phyloP scores from a whole-genome alignment of 1,140 invertebrate genomes.

The Vanessa atalanta region DNA sequence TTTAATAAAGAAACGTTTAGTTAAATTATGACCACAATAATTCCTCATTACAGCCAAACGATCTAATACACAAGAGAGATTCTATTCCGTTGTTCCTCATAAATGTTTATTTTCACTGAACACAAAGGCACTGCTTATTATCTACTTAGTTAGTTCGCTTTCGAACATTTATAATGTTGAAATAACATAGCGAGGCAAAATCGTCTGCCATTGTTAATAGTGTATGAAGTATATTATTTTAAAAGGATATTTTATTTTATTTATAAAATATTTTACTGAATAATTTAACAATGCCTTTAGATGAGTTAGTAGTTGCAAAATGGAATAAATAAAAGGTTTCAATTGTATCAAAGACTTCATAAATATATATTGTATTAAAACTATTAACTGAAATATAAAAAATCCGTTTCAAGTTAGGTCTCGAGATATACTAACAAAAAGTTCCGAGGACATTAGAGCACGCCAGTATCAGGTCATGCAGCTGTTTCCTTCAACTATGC shows the following conservation, averaged over 20 bases:
- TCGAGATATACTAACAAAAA: too few species aligned
- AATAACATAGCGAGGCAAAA: background rate
- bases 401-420: too few species aligned
- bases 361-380: background rate
- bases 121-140: conserved; percentile 13
- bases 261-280: background rate
- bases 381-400: background rate
- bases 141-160: conserved; percentile 19
- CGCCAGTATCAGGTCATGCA: too few species aligned
- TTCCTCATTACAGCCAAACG: conserved; percentile 9
- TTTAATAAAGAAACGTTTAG: too few species aligned
- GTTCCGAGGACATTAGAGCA: too few species aligned
- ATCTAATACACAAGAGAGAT: background rate
- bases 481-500: background rate
- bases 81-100: background rate
- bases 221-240: background rate
- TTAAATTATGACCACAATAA: too few species aligned
- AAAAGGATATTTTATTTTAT: background rate
- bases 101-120: conserved; percentile 16
- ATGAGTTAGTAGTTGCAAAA: too few species aligned
- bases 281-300: too few species aligned
- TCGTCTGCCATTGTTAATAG: background rate
- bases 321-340: too few species aligned
- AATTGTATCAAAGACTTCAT: background rate
- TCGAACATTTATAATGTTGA: conserved; percentile 17